A percentile compares a stretch with the other conserved stretches of the same genome.
These are phyloP conservation scores for Indri indri DNA, from an alignment of 2,113 vertebrate species.

Conservation along the genomic window DNA sequence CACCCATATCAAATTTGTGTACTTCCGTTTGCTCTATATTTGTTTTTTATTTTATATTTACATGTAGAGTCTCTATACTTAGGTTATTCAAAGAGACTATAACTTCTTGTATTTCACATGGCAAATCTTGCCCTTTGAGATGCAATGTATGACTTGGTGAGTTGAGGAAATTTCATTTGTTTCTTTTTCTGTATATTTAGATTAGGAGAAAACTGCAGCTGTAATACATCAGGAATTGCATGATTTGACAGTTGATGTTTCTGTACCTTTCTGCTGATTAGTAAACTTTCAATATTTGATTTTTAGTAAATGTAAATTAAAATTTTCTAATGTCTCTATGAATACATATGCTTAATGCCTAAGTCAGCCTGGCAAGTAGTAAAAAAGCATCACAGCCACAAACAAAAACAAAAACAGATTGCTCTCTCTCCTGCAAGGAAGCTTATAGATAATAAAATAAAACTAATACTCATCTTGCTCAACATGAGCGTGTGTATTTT, in stretches of 20 bases:
- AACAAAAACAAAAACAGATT: background rate
- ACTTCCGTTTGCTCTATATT: background rate
- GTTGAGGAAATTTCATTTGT: background rate
- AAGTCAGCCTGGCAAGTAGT: background rate
- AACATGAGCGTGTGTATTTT: background rate
- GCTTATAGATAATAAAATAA: background rate
- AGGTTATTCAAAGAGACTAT: background rate
- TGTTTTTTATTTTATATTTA: too few relatives aligned
- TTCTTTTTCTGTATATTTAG: background rate
- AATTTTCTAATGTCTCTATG: background rate
- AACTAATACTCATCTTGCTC: slow-evolving; percentile 18
- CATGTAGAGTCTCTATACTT: background rate
- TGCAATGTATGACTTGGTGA: background rate
- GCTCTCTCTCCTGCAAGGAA: background rate
- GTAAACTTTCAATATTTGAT: background rate
- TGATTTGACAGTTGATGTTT: background rate
- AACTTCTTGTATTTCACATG: slow-evolving; percentile 20
- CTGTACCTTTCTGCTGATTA: background rate
- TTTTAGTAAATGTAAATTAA: background rate
- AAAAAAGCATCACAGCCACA: background rate
- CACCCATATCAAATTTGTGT: background rate
- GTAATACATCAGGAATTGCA: background rate
- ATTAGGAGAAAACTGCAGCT: background rate
- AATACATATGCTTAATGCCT: background rate
- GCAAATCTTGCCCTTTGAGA: background rate